phyloP scores from a whole-genome alignment of 1,140 invertebrate species.

The Drosophila melanogaster region Release_6_plus_ISO1_MT NC_004354.4:12831001-12831500 shows the following conservation, averaged over 20 bases:
- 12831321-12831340: conserved; percentile 41
- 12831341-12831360: not conserved
- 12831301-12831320: conserved; percentile 33
- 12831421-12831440: conserved; percentile 54
- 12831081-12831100: conserved; percentile 78
- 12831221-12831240: conserved; percentile 18
- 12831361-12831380: conserved; percentile 12
- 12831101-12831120: conserved; percentile 72
- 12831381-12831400: conserved; percentile 26
- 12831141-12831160: conserved; percentile 23
- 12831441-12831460: conserved; percentile 55
- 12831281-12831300: conserved; percentile 44
- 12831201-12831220: conserved; percentile 43
- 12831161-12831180: conserved; percentile 19
- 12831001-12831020: conserved; percentile 73
- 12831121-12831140: conserved; percentile 38
- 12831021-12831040: conserved; percentile 74
- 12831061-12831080: conserved; percentile 76
- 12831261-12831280: conserved; percentile 48
- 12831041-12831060: conserved; percentile 77
- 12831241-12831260: conserved; percentile 24
- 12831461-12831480: conserved; percentile 70
- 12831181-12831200: conserved; percentile 34
- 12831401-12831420: conserved; percentile 43
- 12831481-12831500: conserved; percentile 54